Percentiles rank a stretch among this genome's conserved stretches.
These are phyloP conservation scores for Leptopilina myrica DNA, from an alignment of 2,888 invertebrate species.

Conservation along the genomic window DNA sequence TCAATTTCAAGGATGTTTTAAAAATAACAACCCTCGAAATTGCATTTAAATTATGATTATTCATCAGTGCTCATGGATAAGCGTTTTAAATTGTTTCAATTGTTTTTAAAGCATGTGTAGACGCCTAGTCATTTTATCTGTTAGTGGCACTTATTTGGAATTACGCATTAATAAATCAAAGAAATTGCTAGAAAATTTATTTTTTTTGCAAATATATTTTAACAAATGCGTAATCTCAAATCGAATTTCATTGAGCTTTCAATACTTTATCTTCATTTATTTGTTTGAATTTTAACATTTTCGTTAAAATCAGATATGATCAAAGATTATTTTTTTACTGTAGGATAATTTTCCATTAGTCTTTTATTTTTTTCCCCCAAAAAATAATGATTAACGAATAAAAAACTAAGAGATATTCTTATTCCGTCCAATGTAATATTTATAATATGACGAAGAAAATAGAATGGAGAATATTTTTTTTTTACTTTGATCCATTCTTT, in stretches of 20 bases:
- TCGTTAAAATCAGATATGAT: not conserved
- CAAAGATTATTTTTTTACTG: constrained; percentile 12
- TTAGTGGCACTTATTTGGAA: constrained; percentile 28
- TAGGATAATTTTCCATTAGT: not conserved
- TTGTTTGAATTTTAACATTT: not conserved
- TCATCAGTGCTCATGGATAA: not conserved
- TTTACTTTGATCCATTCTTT: not conserved
- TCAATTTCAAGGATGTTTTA: not conserved
- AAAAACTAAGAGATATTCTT: not conserved
- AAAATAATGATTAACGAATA: not conserved
- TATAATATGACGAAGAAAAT: not conserved
- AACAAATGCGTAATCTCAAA: constrained; percentile 17
- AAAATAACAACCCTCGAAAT: constrained; percentile 11
- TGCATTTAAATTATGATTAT: not conserved
- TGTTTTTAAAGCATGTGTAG: constrained; percentile 15
- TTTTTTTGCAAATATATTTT: not conserved
- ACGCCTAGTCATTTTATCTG: constrained; percentile 4
- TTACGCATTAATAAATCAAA: constrained; percentile 5
- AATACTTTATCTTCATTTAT: not conserved
- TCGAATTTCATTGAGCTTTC: not conserved
- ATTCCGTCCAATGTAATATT: constrained; percentile 26
- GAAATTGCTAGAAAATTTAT: too few relatives aligned
- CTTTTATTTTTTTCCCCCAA: not conserved
- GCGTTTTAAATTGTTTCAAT: constrained; percentile 3
- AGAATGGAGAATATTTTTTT: not conserved